Evolutionary conservation across 2,113 vertebrate genomes (phyloP).

Genomic region (Rhea americana): DNA sequence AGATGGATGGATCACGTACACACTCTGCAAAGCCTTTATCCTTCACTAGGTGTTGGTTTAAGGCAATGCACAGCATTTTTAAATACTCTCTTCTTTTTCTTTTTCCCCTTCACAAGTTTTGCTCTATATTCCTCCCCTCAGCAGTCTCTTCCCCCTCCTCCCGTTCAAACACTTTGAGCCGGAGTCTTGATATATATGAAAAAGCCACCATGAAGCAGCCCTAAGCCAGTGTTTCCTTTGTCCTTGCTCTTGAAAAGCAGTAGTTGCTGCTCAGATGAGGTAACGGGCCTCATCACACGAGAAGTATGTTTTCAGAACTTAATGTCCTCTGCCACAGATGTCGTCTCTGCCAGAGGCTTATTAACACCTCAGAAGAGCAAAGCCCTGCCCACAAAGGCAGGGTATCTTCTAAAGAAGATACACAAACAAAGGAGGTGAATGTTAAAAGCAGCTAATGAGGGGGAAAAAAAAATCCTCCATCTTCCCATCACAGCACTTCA

Average conservation of each 20-base stretch:
- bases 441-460: constrained; percentile 74
- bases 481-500: constrained; percentile 66
- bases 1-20: constrained; percentile 54
- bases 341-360: constrained; percentile 72
- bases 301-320: constrained; percentile 71
- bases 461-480: constrained; percentile 42
- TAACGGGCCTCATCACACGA: constrained; percentile 60
- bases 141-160: constrained; percentile 26
- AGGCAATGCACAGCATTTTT: constrained; percentile 41
- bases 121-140: constrained; percentile 26
- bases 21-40: constrained; percentile 50
- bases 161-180: constrained; percentile 47
- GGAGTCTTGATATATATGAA: constrained; percentile 19
- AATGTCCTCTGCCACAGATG: constrained; percentile 74
- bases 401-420: constrained; percentile 70
- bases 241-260: constrained; percentile 70
- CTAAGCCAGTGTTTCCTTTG: constrained; percentile 64
- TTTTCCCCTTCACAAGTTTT: constrained; percentile 61
- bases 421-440: constrained; percentile 76
- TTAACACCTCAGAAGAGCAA: constrained; percentile 74
- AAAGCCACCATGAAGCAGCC: constrained; percentile 41
- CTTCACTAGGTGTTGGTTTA: constrained; percentile 56
- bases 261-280: constrained; percentile 59
- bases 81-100: constrained; percentile 54
- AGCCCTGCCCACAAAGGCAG: constrained; percentile 71